Conservation (phyloP, 2,797 vertebrate genomes). For the Lagodon rhomboides region DNA sequence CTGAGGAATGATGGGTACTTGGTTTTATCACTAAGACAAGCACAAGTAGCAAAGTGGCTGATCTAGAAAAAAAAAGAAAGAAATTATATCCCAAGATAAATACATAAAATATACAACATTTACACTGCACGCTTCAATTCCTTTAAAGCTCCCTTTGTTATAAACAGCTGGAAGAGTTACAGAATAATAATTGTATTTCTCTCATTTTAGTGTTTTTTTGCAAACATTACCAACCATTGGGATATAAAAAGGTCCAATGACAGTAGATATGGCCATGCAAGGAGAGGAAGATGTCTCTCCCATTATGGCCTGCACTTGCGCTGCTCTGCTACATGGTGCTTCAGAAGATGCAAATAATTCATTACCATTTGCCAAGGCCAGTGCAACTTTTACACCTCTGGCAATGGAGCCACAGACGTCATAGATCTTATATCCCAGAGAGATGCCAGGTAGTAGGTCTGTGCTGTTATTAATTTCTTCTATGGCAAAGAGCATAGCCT, state of each 20-base stretch:
- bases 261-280: conserved; percentile 73
- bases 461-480: conserved; percentile 82
- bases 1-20: conserved; percentile 80
- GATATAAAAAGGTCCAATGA: conserved; percentile 73
- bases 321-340: conserved; percentile 57
- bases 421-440: conserved; percentile 76
- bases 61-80: conserved; percentile 61
- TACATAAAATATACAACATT: neutral
- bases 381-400: conserved; percentile 61
- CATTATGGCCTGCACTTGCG: conserved; percentile 75
- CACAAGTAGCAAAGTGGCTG: conserved; percentile 80
- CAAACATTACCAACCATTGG: conserved; percentile 66
- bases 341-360: conserved; percentile 23
- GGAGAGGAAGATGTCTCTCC: conserved; percentile 78
- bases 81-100: neutral
- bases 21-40: conserved; percentile 77
- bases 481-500: conserved; percentile 78
- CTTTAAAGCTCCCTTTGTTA: too few species aligned
- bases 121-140: neutral
- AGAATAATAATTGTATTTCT: neutral
- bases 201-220: too few species aligned
- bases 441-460: conserved; percentile 68
- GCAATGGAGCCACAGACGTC: conserved; percentile 71
- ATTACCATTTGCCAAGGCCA: conserved; percentile 70
- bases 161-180: neutral